Percentiles rank a stretch among this genome's conserved stretches.
Conservation (phyloP, 2,888 invertebrate genomes). For the Troides aeacus region DNA sequence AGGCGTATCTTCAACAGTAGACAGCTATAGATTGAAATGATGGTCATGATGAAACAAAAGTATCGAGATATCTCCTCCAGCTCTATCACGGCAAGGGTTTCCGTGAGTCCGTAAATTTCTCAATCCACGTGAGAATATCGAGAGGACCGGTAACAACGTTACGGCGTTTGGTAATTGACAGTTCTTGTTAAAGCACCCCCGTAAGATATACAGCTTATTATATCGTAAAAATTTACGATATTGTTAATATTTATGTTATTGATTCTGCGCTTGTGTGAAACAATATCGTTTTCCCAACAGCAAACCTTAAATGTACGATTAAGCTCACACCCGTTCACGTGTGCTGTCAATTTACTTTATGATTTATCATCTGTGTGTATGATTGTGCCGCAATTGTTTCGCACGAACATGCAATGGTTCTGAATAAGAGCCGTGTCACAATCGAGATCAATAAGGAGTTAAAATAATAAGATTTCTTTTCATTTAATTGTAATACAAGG, state of each 20-base stretch:
- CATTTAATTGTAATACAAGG: too few relatives aligned
- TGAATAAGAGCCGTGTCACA: neutral
- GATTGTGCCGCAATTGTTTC: constrained; percentile 20
- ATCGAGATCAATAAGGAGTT: neutral
- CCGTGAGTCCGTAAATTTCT: constrained; percentile 1
- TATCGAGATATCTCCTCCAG: neutral
- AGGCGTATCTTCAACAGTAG: too few relatives aligned
- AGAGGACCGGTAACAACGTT: constrained; percentile 6
- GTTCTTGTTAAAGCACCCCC: constrained; percentile 7
- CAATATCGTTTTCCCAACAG: constrained; percentile 1
- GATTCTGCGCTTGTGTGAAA: constrained; percentile 18
- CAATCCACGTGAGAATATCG: constrained; percentile 2
- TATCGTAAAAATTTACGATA: constrained; percentile 20
- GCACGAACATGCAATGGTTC: neutral
- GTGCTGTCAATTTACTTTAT: constrained; percentile 26
- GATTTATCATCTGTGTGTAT: constrained; percentile 22
- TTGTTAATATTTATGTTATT: constrained; percentile 18
- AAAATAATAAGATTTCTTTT: neutral
- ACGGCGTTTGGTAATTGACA: constrained; percentile 19
- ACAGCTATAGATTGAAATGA: too few relatives aligned
- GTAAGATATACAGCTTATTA: constrained; percentile 12
- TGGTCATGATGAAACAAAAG: neutral
- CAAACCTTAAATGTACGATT: constrained; percentile 15
- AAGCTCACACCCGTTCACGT: constrained; percentile 18
- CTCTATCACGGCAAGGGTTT: neutral